These are phyloP conservation scores for Corapipo altera DNA, from an alignment of 2,113 vertebrate species.

Conservation along the genomic window DNA sequence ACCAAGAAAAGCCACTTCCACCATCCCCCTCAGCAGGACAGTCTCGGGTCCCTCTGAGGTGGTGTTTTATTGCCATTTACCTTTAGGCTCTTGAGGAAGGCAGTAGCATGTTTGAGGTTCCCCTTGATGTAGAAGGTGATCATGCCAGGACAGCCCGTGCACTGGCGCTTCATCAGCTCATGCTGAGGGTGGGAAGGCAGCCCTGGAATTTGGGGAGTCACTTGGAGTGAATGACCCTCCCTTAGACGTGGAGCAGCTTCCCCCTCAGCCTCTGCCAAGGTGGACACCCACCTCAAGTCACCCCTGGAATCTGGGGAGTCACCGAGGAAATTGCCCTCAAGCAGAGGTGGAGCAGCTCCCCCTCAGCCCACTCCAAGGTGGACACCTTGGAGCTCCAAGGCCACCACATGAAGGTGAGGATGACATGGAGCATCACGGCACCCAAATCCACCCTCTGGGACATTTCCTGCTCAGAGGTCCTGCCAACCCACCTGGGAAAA, in stretches of 20 bases:
- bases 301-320: not conserved
- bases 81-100: slow-evolving; percentile 87
- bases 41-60: not conserved
- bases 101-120: slow-evolving; percentile 72
- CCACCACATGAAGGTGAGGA: not conserved
- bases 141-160: slow-evolving; percentile 88
- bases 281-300: not conserved
- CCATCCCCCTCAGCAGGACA: not conserved
- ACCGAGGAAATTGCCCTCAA: not conserved
- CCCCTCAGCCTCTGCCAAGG: not conserved
- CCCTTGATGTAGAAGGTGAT: slow-evolving; percentile 90
- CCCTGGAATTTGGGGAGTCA: slow-evolving; percentile 65
- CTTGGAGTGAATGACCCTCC: not conserved
- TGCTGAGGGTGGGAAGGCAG: slow-evolving; percentile 89
- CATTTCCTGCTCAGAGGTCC: not conserved
- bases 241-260: not conserved
- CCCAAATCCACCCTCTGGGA: not conserved
- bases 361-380: not conserved
- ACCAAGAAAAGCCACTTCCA: not conserved
- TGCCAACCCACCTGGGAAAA: slow-evolving; percentile 85
- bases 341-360: not conserved
- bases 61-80: slow-evolving; percentile 54
- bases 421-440: not conserved
- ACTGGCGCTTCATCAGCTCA: slow-evolving; percentile 82
- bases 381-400: too few species aligned